Conservation (phyloP, 2,797 vertebrate species). For the Cossypha polioptera region DNA sequence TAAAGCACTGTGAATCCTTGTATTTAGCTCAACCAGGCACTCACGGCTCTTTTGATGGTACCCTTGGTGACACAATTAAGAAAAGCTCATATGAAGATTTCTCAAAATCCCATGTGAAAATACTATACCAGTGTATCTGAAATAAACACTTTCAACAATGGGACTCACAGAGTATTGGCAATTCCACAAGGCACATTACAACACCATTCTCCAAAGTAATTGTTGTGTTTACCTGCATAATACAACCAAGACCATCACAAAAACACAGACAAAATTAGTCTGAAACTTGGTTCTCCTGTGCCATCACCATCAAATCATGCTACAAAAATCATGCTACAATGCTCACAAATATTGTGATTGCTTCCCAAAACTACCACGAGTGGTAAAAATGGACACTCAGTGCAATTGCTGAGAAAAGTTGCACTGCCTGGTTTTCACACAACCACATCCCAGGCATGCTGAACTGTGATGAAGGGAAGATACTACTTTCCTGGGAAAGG, state of each 20-base stretch:
- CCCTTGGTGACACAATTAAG: background rate
- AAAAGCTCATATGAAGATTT: background rate
- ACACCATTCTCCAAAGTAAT: background rate
- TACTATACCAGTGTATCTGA: background rate
- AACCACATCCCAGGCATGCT: accelerated
- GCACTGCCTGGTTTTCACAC: background rate
- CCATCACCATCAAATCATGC: background rate
- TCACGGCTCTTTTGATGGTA: background rate
- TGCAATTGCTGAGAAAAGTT: background rate
- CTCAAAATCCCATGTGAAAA: background rate
- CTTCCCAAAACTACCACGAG: background rate
- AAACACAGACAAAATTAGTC: background rate
- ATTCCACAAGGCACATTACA: background rate
- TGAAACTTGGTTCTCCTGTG: background rate
- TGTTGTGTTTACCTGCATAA: accelerated
- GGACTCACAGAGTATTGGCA: background rate
- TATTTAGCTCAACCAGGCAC: background rate
- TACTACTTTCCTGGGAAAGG: background rate
- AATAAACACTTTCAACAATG: background rate
- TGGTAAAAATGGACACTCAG: background rate
- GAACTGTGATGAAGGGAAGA: background rate
- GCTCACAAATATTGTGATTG: background rate
- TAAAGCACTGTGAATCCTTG: accelerated
- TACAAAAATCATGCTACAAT: background rate
- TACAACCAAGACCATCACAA: background rate